These are phyloP conservation scores for Aporophyla lueneburgensis DNA, from an alignment of 2,888 invertebrate genomes.

Conservation along the genomic window DNA sequence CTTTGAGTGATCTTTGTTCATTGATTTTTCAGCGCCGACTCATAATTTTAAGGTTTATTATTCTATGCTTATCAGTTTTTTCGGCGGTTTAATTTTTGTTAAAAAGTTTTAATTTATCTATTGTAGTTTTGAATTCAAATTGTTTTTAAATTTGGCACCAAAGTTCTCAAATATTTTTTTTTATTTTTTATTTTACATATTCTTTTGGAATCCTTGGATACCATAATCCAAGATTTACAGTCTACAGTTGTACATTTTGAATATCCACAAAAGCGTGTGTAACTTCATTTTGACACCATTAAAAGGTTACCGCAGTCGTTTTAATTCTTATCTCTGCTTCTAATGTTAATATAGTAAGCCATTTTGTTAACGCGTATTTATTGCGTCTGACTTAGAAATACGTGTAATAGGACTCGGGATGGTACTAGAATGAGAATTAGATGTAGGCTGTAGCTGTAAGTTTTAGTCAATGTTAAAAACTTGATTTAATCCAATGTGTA, in stretches of 20 bases:
- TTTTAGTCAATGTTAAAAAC: background rate
- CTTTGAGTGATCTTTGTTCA: too few relatives aligned
- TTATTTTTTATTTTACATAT: too few relatives aligned
- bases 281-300: constrained; percentile 19
- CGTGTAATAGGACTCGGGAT: constrained; percentile 1
- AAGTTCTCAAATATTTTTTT: background rate
- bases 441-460: constrained; percentile 18
- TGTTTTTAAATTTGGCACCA: background rate
- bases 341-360: constrained; percentile 32
- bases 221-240: background rate
- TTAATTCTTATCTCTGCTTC: constrained; percentile 25
- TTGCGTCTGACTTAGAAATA: constrained; percentile 25
- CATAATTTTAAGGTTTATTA: too few relatives aligned
- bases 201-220: too few relatives aligned
- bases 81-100: too few relatives aligned
- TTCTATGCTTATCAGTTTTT: too few relatives aligned
- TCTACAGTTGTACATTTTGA: background rate
- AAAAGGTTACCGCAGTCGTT: constrained; percentile 21
- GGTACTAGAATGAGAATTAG: constrained; percentile 19
- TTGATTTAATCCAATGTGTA: background rate
- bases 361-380: constrained; percentile 33
- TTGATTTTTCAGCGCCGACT: too few relatives aligned
- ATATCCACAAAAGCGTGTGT: background rate
- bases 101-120: too few relatives aligned
- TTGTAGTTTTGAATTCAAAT: too few relatives aligned